Conservation (phyloP, 2,797 vertebrate species). For the Lindbergichthys nudifrons region DNA sequence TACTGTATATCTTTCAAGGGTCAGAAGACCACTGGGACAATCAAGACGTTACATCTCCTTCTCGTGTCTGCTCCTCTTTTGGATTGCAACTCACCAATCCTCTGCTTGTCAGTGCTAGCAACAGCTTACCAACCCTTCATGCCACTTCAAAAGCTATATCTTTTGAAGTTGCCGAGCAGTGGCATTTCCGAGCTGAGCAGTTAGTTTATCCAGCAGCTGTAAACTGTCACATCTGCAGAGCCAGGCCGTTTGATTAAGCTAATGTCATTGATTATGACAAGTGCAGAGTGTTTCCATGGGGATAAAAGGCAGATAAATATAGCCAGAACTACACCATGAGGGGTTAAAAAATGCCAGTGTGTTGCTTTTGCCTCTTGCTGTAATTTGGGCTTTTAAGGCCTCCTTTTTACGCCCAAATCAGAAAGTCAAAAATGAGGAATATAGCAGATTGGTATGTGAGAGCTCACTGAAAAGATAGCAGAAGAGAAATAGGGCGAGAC, state of each 20-base stretch:
- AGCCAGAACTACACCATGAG: conserved; percentile 1
- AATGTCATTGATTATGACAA: conserved; percentile 61
- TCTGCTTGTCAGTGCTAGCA: conserved; percentile 61
- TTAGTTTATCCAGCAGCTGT: conserved; percentile 51
- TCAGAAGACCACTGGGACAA: conserved; percentile 41
- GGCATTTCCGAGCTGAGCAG: conserved; percentile 45
- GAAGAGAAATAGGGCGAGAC: not conserved
- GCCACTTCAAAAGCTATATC: conserved; percentile 63
- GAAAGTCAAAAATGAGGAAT: not conserved
- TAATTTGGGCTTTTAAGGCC: not conserved
- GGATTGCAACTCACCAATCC: conserved; percentile 63
- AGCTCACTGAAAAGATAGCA: too few relatives aligned
- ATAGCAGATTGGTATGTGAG: not conserved
- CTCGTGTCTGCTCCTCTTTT: conserved; percentile 44
- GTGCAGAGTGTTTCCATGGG: conserved; percentile 22
- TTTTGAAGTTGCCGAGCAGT: conserved; percentile 53
- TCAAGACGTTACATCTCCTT: conserved; percentile 47
- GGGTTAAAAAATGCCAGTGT: not conserved
- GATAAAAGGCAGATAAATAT: not conserved
- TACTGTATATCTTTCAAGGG: conserved; percentile 24
- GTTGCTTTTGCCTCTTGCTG: conserved; percentile 30
- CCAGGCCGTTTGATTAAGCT: conserved; percentile 48
- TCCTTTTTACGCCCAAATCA: not conserved
- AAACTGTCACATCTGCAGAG: conserved; percentile 41
- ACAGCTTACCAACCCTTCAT: conserved; percentile 64